Conservation (phyloP, 1,140 invertebrate species). For the Panagrolaimus sp. region DNA sequence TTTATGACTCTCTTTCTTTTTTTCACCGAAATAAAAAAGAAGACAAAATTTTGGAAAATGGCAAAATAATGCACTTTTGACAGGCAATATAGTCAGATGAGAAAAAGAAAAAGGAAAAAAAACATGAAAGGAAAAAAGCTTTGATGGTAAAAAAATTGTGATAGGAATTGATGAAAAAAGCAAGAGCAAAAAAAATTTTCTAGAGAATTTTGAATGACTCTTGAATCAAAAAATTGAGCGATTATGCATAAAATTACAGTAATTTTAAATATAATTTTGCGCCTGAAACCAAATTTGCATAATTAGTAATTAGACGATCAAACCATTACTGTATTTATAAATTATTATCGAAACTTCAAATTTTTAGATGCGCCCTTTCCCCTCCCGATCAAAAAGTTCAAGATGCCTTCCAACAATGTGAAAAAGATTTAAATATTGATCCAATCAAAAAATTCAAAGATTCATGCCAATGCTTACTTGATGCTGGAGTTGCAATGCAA, state of each 20-base stretch:
- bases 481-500: slow-evolving; percentile 49
- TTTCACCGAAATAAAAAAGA: too few species aligned
- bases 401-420: slow-evolving; percentile 51
- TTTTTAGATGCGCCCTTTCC: slow-evolving; percentile 54
- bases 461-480: slow-evolving; percentile 56
- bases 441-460: slow-evolving; percentile 45
- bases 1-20: too few species aligned
- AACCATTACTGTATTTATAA: slow-evolving; percentile 15
- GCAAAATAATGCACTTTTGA: slow-evolving; percentile 5
- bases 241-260: too few species aligned
- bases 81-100: slow-evolving; percentile 5
- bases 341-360: slow-evolving; percentile 1
- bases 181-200: too few species aligned
- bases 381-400: slow-evolving; percentile 51
- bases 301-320: background rate
- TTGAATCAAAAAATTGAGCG: too few species aligned
- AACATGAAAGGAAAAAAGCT: too few species aligned
- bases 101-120: background rate
- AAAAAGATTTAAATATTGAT: slow-evolving; percentile 47
- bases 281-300: background rate
- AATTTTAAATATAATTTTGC: too few species aligned
- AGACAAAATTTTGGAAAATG: background rate
- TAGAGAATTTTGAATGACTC: too few species aligned
- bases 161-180: too few species aligned
- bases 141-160: too few species aligned